These are phyloP conservation scores for Etheostoma spectabile DNA, from an alignment of 2,113 vertebrate genomes.

Conservation along the genomic window DNA sequence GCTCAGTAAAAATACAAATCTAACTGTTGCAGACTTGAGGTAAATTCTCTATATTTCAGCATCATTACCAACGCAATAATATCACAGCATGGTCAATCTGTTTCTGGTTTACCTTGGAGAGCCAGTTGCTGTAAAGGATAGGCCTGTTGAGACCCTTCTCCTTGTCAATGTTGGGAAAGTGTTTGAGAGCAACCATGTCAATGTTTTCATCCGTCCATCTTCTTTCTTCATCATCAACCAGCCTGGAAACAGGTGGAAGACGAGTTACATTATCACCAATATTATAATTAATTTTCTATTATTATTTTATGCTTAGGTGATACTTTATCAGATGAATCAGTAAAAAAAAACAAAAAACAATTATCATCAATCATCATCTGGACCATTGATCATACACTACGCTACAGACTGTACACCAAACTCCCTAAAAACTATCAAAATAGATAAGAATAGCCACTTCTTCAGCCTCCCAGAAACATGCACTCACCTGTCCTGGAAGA, in stretches of 20 bases:
- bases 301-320: too few relatives aligned
- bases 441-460: neutral
- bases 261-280: neutral
- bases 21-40: neutral
- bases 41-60: neutral
- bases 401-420: neutral
- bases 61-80: neutral
- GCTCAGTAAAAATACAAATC: neutral
- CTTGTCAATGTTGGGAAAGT: constrained; percentile 98
- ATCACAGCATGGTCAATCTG: neutral
- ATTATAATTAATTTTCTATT: neutral
- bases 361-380: neutral
- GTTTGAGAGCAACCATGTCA: constrained; percentile 94
- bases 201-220: constrained; percentile 99
- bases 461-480: neutral
- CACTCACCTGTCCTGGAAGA: constrained; percentile 97
- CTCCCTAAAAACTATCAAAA: neutral
- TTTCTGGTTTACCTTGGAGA: constrained; percentile 90
- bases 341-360: neutral
- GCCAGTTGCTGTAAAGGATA: constrained; percentile 99
- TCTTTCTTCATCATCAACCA: constrained; percentile 97
- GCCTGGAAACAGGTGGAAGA: constrained; percentile 77
- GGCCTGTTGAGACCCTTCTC: constrained; percentile 94
- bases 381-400: neutral
- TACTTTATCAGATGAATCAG: neutral